These are phyloP conservation scores for Antrozous pallidus DNA, from an alignment of 2,797 vertebrate genomes.

Conservation along the genomic window DNA sequence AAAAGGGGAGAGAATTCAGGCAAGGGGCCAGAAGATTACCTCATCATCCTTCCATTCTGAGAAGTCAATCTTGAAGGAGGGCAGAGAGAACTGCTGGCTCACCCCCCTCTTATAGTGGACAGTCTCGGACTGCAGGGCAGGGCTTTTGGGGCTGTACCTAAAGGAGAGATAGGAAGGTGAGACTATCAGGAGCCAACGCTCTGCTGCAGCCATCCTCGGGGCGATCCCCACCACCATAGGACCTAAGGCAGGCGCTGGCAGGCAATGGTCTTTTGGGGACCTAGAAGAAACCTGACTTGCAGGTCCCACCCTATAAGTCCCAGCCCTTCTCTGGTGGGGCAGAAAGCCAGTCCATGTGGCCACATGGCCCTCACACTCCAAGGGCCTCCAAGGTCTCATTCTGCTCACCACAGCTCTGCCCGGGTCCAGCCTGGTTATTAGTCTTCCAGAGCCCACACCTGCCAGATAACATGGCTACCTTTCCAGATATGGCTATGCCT, in stretches of 20 bases:
- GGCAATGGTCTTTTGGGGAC: conserved; percentile 22
- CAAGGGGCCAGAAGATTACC: conserved; percentile 81
- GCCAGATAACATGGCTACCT: background rate
- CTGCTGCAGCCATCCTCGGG: background rate
- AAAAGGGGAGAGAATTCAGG: background rate
- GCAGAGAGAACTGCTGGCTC: conserved; percentile 97
- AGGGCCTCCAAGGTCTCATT: background rate
- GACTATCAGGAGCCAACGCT: background rate
- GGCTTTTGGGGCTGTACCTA: conserved; percentile 94
- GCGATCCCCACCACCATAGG: background rate
- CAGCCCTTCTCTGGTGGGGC: background rate
- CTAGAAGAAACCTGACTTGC: background rate
- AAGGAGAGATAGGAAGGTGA: conserved; percentile 23
- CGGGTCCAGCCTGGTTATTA: fast-evolving
- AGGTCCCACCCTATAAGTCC: background rate
- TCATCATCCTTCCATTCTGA: conserved; percentile 98
- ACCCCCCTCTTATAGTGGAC: conserved; percentile 97
- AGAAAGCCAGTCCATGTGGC: background rate
- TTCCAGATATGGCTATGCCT: background rate
- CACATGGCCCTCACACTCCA: fast-evolving
- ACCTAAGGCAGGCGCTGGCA: background rate
- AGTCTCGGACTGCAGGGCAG: conserved; percentile 92
- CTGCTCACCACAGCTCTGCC: background rate
- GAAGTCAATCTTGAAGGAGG: conserved; percentile 97
- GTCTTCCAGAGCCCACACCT: background rate